Evolutionary conservation across 2,797 vertebrate genomes (phyloP).

Genomic region (Okamejei kenojei): DNA sequence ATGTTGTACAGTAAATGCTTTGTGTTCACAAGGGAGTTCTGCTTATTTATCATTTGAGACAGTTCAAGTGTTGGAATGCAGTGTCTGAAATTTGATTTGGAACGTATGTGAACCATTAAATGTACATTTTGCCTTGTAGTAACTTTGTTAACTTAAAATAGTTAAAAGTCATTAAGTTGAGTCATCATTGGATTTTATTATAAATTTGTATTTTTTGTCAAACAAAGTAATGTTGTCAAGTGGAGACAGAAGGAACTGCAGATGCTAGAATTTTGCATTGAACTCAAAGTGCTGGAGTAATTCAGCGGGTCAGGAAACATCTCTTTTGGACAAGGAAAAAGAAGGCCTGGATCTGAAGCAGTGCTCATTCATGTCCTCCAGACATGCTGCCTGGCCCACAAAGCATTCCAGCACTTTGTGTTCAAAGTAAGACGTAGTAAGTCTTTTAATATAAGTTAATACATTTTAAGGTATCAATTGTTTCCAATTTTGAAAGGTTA

Average conservation of each 20-base stretch:
- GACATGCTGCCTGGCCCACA: too few relatives aligned
- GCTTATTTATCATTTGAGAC: not conserved
- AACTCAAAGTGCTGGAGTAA: too few relatives aligned
- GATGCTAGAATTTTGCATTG: too few relatives aligned
- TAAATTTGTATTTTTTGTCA: not conserved
- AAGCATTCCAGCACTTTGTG: too few relatives aligned
- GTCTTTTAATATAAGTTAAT: too few relatives aligned
- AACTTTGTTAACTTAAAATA: not conserved
- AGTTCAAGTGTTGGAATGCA: not conserved
- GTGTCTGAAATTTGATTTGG: not conserved
- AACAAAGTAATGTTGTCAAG: not conserved
- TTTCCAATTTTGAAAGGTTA: constrained; percentile 56
- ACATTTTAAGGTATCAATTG: not conserved
- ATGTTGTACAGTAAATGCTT: not conserved
- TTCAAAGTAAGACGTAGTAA: too few relatives aligned
- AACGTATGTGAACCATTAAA: not conserved
- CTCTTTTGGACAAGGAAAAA: too few relatives aligned
- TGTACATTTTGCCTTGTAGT: not conserved
- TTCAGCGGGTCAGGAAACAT: too few relatives aligned
- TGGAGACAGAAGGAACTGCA: too few relatives aligned
- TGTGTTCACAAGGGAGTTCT: not conserved
- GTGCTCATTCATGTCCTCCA: too few relatives aligned
- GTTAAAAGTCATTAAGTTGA: not conserved
- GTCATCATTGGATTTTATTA: not conserved
- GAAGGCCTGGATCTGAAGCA: too few relatives aligned